Percentiles rank a stretch among this genome's conserved stretches.
Evolutionary conservation across 2,113 vertebrate genomes (phyloP).

Genomic region (Orycteropus afer): DNA sequence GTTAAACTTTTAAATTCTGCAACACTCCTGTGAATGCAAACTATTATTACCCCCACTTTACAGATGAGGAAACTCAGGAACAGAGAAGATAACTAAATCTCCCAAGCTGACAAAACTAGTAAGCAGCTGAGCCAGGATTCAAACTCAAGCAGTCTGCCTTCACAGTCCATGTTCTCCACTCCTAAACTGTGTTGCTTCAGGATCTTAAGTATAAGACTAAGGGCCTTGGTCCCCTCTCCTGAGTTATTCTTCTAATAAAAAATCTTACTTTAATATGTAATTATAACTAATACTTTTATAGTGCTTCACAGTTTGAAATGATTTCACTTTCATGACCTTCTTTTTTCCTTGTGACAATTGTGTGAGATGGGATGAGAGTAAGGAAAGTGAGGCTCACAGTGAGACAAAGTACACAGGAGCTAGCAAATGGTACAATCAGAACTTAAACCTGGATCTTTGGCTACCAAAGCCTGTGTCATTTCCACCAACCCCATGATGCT

Average conservation of each 20-base stretch:
- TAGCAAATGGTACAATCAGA: not conserved
- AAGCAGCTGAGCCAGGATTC: not conserved
- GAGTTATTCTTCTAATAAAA: slow-evolving; percentile 7
- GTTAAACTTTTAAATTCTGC: not conserved
- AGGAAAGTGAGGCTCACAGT: not conserved
- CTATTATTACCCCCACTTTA: not conserved
- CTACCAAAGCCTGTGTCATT: not conserved
- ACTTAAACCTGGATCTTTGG: not conserved
- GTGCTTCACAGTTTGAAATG: not conserved
- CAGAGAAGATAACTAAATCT: not conserved
- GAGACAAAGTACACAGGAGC: not conserved
- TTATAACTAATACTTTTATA: not conserved
- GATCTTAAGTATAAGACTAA: not conserved
- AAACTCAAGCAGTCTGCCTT: not conserved
- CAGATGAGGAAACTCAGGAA: slow-evolving; percentile 20
- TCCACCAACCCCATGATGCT: not conserved
- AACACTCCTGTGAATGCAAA: not conserved
- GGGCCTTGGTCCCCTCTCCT: not conserved
- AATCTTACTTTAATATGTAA: not conserved
- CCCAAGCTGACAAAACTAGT: not conserved
- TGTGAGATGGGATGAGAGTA: not conserved
- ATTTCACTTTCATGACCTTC: not conserved
- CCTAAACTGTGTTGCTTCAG: not conserved
- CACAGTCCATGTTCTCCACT: not conserved
- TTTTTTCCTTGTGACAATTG: not conserved